Evolutionary conservation across 2,797 vertebrate genomes (phyloP).

Genomic region (Remorina albescens): DNA sequence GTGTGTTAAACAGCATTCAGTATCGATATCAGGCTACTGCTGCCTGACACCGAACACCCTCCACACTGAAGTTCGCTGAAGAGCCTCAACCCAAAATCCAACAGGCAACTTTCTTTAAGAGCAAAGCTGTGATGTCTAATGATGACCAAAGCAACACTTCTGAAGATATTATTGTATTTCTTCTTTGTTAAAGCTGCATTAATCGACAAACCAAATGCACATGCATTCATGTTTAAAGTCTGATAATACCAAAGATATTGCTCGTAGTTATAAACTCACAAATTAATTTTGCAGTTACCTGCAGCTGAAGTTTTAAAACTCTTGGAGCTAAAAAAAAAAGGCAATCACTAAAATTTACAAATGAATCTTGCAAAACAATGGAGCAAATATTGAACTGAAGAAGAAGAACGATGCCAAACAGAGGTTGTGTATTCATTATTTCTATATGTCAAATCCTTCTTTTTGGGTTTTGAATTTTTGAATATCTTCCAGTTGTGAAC

Average conservation of each 20-base stretch:
- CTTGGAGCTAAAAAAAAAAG: not conserved
- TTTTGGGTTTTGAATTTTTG: no score
- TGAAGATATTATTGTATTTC: not conserved
- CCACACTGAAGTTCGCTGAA: constrained; percentile 24
- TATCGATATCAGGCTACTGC: constrained; percentile 39
- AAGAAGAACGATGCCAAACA: not conserved
- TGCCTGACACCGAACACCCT: constrained; percentile 33
- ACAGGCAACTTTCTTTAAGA: not conserved
- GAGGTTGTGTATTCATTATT: no score
- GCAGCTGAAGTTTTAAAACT: not conserved
- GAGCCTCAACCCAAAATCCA: constrained; percentile 41
- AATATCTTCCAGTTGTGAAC: not conserved
- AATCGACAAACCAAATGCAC: not conserved
- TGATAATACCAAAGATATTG: not conserved
- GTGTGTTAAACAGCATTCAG: constrained; percentile 61
- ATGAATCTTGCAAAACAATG: not conserved
- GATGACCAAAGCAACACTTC: not conserved
- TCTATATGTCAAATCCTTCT: no score
- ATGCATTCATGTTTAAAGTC: not conserved
- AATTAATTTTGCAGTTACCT: not conserved
- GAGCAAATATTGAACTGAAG: not conserved
- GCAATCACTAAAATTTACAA: not conserved
- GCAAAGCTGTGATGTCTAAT: not conserved
- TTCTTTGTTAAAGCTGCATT: constrained; percentile 22
- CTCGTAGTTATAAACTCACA: not conserved